These are phyloP conservation scores for Pelochelys cantorii DNA, from an alignment of 2,797 vertebrate species.

Conservation along the genomic window DNA sequence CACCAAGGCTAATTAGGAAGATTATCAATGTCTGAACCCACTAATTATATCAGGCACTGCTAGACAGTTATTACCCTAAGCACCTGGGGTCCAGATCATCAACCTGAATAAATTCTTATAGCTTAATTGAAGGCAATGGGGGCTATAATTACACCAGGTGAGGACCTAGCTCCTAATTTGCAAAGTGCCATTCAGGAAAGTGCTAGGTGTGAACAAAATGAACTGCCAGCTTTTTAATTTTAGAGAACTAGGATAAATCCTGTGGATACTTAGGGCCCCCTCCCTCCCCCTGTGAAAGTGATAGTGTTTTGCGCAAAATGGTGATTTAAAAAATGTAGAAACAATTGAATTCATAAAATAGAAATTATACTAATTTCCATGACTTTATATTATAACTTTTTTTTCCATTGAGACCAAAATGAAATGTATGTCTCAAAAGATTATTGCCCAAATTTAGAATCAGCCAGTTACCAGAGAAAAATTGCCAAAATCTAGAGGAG, in stretches of 20 bases:
- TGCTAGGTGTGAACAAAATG: background rate
- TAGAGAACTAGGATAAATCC: background rate
- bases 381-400: background rate
- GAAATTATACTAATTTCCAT: background rate
- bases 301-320: background rate
- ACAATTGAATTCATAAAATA: background rate
- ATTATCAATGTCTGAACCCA: background rate
- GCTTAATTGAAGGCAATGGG: background rate
- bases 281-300: background rate
- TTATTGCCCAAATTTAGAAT: background rate
- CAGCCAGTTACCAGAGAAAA: background rate
- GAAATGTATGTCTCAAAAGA: background rate
- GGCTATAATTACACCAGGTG: background rate
- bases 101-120: background rate
- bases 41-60: background rate
- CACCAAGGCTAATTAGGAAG: constrained; percentile 17
- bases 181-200: background rate
- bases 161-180: background rate
- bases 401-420: background rate
- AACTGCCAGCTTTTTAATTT: background rate
- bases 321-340: background rate
- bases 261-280: background rate
- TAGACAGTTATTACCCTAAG: background rate
- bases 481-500: constrained; percentile 1
- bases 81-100: background rate